Base-by-base conservation (phyloP, 2,888 invertebrate genomes). In the Troides aeacus region DNA sequence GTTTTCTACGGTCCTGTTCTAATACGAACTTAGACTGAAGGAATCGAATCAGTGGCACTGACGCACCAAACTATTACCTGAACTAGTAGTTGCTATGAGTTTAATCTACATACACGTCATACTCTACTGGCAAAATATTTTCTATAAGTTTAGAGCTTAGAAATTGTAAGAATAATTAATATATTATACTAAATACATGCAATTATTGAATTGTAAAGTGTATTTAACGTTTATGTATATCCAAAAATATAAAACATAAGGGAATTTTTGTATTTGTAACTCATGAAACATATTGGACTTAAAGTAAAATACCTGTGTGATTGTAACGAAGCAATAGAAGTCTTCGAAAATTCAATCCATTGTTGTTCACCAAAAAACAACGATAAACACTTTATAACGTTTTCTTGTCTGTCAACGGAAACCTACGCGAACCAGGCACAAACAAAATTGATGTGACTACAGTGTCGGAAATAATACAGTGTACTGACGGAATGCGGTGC, bases 401-500 rank as follows among this genome's bases (percentile, higher is more conserved):
- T 50, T 53, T 65, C 15, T 24, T 36, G 50, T 50, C 8, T 58
- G 21, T 60, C 15, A 10, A 36, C 42, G n/a, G 65, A 58, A 62
- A 66, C 66, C 39, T 24, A 15, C 36, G n/a, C 23, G 12, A 24
- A 39, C 21, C 21, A 30, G 58, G n/a, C 21, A 17, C 56, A 61
- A 56, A 62, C 57, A 50, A 46, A 68, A 8, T 46, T 46, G 18
- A 69, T 62, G 61, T 61, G 24, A 65, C 18, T 66, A 57, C n/a
- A 46, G n/a, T 53, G 59, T 36, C 39, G 23, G 59, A 39, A 66
- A 66, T 66, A 66, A 50, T 58, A 65, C 17, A 62, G 50, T 58
- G 66, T 63, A 66, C 66, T 70, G 50, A 62, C 62, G 66, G 70
- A 70, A 70, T 70, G 70, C 63, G 66, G 65, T 17, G 39, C n/a